phyloP scores from a whole-genome alignment of 2,113 vertebrate species.

The Alethe castanea region DNA sequence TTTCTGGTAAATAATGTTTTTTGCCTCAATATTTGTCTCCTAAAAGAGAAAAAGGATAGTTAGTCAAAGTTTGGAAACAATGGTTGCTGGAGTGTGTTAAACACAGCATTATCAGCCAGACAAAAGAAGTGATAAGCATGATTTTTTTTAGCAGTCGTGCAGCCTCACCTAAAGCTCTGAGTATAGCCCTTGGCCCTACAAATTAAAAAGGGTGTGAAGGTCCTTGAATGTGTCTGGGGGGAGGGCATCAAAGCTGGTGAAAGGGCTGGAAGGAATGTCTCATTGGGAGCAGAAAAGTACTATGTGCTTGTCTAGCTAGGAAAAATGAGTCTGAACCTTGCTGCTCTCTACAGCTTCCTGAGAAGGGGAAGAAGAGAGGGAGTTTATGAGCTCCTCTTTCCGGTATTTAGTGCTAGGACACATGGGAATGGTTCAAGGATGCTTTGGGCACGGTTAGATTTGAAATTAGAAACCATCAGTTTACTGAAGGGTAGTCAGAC shows the following conservation, averaged over 20 bases:
- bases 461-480: neutral
- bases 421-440: neutral
- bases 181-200: too few species aligned
- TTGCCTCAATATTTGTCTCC: neutral
- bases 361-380: neutral
- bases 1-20: neutral
- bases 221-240: neutral
- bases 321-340: neutral
- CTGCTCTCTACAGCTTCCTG: neutral
- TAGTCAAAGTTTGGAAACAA: neutral
- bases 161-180: neutral
- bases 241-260: neutral
- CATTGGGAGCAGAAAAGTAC: neutral
- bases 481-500: neutral
- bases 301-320: neutral
- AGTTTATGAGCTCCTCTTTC: neutral
- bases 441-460: neutral
- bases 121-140: neutral
- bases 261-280: neutral
- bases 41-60: neutral
- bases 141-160: neutral
- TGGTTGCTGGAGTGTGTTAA: neutral
- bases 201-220: neutral
- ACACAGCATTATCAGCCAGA: neutral
- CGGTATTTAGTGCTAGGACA: too few species aligned